A percentile compares a stretch with the other conserved stretches of the same genome.
These are phyloP conservation scores for Perizoma flavofasciatum DNA, from an alignment of 2,888 invertebrate genomes.

Conservation along the genomic window DNA sequence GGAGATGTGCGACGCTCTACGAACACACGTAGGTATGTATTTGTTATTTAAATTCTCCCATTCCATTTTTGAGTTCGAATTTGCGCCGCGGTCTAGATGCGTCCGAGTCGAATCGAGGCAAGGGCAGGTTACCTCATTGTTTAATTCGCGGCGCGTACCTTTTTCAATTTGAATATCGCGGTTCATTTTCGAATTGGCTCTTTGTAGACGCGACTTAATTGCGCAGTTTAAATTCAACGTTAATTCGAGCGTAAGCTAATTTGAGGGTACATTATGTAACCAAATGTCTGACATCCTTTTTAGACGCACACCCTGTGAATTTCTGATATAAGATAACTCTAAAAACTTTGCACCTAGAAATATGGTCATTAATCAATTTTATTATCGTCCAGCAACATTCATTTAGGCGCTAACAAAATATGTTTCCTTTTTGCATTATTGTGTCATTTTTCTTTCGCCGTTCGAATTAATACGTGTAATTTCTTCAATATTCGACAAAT, in stretches of 20 bases:
- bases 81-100: constrained; percentile 63
- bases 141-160: constrained; percentile 78
- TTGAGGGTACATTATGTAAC: constrained; percentile 76
- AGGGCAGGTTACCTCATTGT: constrained; percentile 66
- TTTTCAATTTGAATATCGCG: constrained; percentile 82
- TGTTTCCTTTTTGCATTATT: constrained; percentile 58
- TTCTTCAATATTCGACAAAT: constrained; percentile 68
- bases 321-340: constrained; percentile 52
- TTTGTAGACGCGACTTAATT: constrained; percentile 78
- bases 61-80: constrained; percentile 73
- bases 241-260: constrained; percentile 79
- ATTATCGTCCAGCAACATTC: constrained; percentile 56
- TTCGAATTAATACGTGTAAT: constrained; percentile 50
- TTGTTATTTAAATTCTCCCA: constrained; percentile 79
- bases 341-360: constrained; percentile 39
- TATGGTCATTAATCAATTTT: constrained; percentile 54
- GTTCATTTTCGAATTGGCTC: constrained; percentile 79
- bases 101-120: constrained; percentile 55
- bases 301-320: constrained; percentile 64
- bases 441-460: constrained; percentile 58
- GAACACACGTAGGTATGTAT: constrained; percentile 74
- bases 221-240: constrained; percentile 79
- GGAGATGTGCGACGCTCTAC: constrained; percentile 63
- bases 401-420: constrained; percentile 57
- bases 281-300: constrained; percentile 72